phyloP scores from a whole-genome alignment of 2,113 vertebrate genomes.

The Grantiella picta region DNA sequence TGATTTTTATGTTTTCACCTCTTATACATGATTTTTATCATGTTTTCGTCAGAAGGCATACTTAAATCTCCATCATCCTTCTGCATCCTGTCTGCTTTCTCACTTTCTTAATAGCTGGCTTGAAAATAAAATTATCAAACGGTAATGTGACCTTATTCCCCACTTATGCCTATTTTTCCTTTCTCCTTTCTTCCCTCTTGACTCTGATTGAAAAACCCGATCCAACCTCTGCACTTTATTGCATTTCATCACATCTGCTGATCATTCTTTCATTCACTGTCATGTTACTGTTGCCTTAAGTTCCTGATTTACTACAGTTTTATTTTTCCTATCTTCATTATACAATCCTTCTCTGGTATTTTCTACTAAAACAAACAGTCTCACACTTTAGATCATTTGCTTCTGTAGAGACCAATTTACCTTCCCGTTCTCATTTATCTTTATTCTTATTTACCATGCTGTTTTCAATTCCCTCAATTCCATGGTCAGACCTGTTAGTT shows the following conservation, averaged over 20 bases:
- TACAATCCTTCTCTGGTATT: not conserved
- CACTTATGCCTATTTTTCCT: not conserved
- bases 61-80: not conserved
- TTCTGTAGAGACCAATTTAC: not conserved
- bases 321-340: not conserved
- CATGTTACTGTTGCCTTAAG: not conserved
- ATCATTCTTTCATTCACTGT: not conserved
- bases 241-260: not conserved
- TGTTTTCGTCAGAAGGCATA: not conserved
- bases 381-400: not conserved
- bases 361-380: not conserved
- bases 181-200: not conserved
- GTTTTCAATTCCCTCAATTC: not conserved
- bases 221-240: not conserved
- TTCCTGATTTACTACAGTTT: not conserved
- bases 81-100: not conserved
- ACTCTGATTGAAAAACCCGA: not conserved
- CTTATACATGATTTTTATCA: not conserved
- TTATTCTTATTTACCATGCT: conserved; percentile 9
- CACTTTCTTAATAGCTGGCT: not conserved
- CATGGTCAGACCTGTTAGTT: not conserved
- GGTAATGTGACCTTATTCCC: not conserved
- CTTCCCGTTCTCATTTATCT: not conserved
- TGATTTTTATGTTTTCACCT: not conserved
- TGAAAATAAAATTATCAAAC: not conserved